Evolutionary conservation across 2,888 invertebrate genomes (phyloP), one percentile per base, ranked within the genome.

Genomic region (Entomobrya multifasciata): DNA sequence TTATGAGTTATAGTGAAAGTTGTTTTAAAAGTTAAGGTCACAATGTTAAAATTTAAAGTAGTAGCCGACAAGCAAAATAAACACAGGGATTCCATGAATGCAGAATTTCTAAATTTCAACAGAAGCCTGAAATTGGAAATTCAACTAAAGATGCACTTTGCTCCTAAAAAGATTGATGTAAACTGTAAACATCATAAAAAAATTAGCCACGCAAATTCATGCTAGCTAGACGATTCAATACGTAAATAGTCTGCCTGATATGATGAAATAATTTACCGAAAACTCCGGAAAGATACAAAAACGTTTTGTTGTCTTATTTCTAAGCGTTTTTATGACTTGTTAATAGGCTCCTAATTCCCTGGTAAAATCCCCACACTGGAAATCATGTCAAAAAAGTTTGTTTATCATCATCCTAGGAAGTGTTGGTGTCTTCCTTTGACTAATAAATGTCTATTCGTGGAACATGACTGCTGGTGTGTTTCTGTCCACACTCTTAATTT

Each of bases 361-460:
- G 6, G 15, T 25, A 62, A 62, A 62, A 17, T 15, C 10, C 36
- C 36, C n/a, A 25, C 20, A 2, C 36, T 25, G 77, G 60, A 77
- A 60, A 11, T 25, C 47, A 49, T 77, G 57, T 57, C 41, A 30
- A 65, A 47, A 78, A 13, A n/a, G n/a, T n/a, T n/a, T 77, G 76
- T 77, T 77, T 77, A 77, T 57, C 20, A 36, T 62, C 30, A 30
- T 36, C 62, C n/a, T 30, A 13, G 60, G 60, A 60, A 60, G 30
- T 60, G 15, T 30, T 62, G 36, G 2, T 55, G 15, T 36, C n/a
- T 36, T 15, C 5, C 17, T 62, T 11, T 44, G 60, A 25, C 60
- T 25, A 30, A 5, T 62, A 22, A 17, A 52, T 17, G 11, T 30
- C 11, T 25, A 0, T 62, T 52, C 52, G 17, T 17, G n/a, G 52